phyloP scores from a whole-genome alignment of 2,113 vertebrate genomes.

The Polyodon spathula region DNA sequence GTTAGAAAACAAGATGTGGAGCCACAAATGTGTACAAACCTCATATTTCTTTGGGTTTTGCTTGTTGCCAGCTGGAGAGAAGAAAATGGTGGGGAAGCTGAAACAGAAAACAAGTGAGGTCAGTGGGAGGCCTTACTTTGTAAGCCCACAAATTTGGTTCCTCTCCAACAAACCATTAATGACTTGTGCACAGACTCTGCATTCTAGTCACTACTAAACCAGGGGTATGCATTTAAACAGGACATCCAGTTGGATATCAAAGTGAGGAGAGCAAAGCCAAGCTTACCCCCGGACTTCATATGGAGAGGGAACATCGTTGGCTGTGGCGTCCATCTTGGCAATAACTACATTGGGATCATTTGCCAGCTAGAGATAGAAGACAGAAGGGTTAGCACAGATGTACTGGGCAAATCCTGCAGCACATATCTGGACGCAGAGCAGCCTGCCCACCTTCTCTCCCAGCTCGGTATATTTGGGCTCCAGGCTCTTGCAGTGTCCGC shows the following conservation, averaged over 20 bases:
- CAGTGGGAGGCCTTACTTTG: too few species aligned
- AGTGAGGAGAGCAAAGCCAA: too few species aligned
- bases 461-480: constrained; percentile 18
- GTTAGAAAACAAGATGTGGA: background rate
- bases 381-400: background rate
- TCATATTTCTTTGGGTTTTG: constrained; percentile 92
- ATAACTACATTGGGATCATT: constrained; percentile 80
- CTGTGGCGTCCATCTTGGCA: constrained; percentile 98
- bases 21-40: constrained; percentile 60
- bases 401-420: too few species aligned
- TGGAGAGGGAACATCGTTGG: constrained; percentile 89
- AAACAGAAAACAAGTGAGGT: constrained; percentile 20
- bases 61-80: constrained; percentile 83
- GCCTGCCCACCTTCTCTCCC: constrained; percentile 14
- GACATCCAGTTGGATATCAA: background rate
- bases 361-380: constrained; percentile 62
- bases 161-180: too few species aligned
- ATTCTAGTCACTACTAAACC: too few species aligned
- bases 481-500: constrained; percentile 22
- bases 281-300: constrained; percentile 96
- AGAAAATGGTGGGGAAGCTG: constrained; percentile 94
- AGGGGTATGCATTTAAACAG: too few species aligned
- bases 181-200: too few species aligned
- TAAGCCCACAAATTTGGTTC: too few species aligned
- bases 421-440: background rate